Percentiles rank a stretch among this genome's conserved stretches.
Evolutionary conservation across 1,140 invertebrate genomes (phyloP).

Genomic region (Drosophila cardini): DNA sequence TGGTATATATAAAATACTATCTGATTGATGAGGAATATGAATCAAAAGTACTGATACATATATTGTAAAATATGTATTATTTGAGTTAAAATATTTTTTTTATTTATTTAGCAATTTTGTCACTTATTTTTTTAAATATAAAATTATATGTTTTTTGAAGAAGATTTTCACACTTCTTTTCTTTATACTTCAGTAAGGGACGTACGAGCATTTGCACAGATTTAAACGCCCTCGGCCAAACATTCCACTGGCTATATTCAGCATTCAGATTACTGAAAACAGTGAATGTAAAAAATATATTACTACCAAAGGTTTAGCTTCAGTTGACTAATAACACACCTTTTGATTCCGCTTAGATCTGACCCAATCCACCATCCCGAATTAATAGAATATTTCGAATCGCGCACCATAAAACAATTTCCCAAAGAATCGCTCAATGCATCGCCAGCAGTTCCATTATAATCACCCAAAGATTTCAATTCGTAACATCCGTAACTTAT

Average conservation of each 20-base stretch:
- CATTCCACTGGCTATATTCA: not conserved
- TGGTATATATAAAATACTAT: no score
- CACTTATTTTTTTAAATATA: no score
- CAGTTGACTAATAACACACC: not conserved
- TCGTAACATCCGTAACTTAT: not conserved
- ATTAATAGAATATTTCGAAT: not conserved
- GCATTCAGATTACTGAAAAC: constrained; percentile 2
- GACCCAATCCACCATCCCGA: not conserved
- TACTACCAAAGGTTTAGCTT: not conserved
- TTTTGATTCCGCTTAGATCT: not conserved
- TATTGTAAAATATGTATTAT: no score
- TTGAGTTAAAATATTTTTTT: no score
- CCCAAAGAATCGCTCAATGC: not conserved
- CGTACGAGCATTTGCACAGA: constrained; percentile 4
- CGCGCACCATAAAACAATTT: not conserved
- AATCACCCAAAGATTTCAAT: constrained; percentile 21
- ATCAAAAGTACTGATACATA: no score
- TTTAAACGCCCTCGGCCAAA: not conserved
- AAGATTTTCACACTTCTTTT: not conserved
- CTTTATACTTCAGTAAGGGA: not conserved
- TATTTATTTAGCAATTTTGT: no score
- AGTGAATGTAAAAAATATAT: not conserved
- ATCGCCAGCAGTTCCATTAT: constrained; percentile 5
- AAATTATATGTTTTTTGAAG: no score
- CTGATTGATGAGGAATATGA: no score